These are phyloP conservation scores for Subanguina moxae DNA, from an alignment of 1,140 invertebrate genomes.

Conservation along the genomic window DNA sequence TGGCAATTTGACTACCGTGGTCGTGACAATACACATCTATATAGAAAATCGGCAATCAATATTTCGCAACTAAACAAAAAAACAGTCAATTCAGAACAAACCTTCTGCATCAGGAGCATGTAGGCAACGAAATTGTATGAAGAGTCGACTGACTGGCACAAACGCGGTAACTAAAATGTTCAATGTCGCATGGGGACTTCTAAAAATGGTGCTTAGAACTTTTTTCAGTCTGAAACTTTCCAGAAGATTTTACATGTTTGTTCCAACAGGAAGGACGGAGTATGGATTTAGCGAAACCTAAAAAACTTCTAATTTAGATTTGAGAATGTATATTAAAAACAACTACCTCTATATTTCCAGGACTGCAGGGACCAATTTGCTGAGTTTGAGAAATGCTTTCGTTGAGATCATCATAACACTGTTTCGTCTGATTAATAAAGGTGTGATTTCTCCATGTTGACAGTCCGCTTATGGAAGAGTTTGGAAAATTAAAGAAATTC, in stretches of 20 bases:
- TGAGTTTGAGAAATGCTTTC: no score
- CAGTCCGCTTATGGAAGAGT: no score
- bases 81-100: no score
- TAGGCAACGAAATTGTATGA: slow-evolving; percentile 46
- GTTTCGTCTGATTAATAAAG: no score
- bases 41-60: no score
- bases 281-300: neutral
- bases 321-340: no score
- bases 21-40: slow-evolving; percentile 51
- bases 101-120: slow-evolving; percentile 35
- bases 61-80: no score
- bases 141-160: slow-evolving; percentile 20
- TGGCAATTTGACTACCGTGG: slow-evolving; percentile 28
- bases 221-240: neutral
- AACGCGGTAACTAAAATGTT: slow-evolving; percentile 41
- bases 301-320: neutral
- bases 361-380: no score
- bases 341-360: no score
- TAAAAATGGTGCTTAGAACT: slow-evolving; percentile 24
- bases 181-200: slow-evolving; percentile 45
- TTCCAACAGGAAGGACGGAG: slow-evolving; percentile 19
- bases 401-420: no score
- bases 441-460: no score
- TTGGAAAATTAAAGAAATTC: no score
- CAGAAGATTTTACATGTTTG: slow-evolving; percentile 30